Evolutionary conservation across 2,113 vertebrate species (phyloP), one percentile per base, ranked within the genome.

Genomic region (Ceuthmochares aereus): DNA sequence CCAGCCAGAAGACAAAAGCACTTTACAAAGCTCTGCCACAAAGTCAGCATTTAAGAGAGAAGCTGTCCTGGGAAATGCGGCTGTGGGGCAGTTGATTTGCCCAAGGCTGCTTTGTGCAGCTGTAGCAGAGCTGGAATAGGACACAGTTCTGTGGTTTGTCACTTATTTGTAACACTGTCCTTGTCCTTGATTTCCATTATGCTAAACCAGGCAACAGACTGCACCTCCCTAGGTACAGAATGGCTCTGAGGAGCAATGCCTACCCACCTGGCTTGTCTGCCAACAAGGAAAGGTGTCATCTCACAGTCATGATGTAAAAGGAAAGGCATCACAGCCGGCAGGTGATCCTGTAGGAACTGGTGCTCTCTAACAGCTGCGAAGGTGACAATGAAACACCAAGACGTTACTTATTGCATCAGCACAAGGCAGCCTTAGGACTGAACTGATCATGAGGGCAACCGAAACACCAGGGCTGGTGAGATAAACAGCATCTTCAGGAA

Each of bases 181-280:
- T 93, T 81, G 92, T 68, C 69, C 84, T 85, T 85, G 45, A 67
- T 36, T 89, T 84, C 30, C 40, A 49, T 66, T 63, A 30, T 0
- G 5, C 62, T 58, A 58, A 87, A 45, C 8, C 21, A 49, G 40
- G 62, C 20, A 60, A 64, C 14, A 75, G 69, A 29, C 60, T 40
- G n/a, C 0, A 0, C 34, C 64, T 91, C 68, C 37, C 42, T 37
- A 70, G 67, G 25, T 32, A 72, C 45, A 32, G 45, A 76, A 62
- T 23, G 76, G 84, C 87, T 87, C 87, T 19, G 59, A 81, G 43
- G 78, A 90, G 83, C 52, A 67, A 40, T 36, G 76, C 88, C 92
- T 75, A 81, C 76, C 93, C 93, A 95, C 76, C 92, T 90, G 96
- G 85, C 90, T 84, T 12, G 72, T 93, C 90, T 95, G 93, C 93